A percentile compares a stretch with the other conserved stretches of the same genome.
phyloP scores from a whole-genome alignment of 2,888 invertebrate species.

The Myopa testacea region DNA sequence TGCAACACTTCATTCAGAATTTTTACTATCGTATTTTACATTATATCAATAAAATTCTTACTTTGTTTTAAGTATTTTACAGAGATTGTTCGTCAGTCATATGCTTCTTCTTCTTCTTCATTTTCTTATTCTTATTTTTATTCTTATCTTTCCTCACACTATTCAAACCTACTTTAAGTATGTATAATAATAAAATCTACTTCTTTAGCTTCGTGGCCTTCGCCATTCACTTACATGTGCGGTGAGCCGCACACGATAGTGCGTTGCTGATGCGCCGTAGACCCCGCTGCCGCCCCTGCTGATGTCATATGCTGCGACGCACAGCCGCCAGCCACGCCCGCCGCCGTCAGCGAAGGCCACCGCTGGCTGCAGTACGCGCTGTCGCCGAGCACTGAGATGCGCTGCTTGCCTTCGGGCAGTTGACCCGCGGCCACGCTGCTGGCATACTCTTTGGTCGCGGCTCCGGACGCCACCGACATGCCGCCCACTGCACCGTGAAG shows the following conservation, averaged over 20 bases:
- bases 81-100: conserved; percentile 30
- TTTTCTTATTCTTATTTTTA: not conserved
- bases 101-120: conserved; percentile 6
- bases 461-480: conserved; percentile 31
- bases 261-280: conserved; percentile 57
- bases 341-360: conserved; percentile 65
- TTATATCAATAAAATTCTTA: conserved; percentile 22
- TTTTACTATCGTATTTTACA: conserved; percentile 30
- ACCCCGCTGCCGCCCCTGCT: conserved; percentile 49
- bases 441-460: conserved; percentile 59
- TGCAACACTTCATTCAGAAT: conserved; percentile 10
- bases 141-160: not conserved
- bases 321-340: conserved; percentile 60
- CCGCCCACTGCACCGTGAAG: conserved; percentile 59
- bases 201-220: not conserved
- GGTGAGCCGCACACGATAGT: conserved; percentile 67
- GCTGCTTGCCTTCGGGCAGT: conserved; percentile 62
- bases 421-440: conserved; percentile 36
- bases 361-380: conserved; percentile 68
- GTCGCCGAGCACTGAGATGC: conserved; percentile 68
- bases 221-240: conserved; percentile 64
- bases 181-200: conserved; percentile 19
- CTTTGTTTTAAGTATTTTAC: conserved; percentile 25
- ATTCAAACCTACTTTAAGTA: conserved; percentile 5
- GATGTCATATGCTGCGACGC: conserved; percentile 57